Evolutionary conservation across 2,888 invertebrate species (phyloP).

Genomic region (Rotaria magnacalcarata): DNA sequence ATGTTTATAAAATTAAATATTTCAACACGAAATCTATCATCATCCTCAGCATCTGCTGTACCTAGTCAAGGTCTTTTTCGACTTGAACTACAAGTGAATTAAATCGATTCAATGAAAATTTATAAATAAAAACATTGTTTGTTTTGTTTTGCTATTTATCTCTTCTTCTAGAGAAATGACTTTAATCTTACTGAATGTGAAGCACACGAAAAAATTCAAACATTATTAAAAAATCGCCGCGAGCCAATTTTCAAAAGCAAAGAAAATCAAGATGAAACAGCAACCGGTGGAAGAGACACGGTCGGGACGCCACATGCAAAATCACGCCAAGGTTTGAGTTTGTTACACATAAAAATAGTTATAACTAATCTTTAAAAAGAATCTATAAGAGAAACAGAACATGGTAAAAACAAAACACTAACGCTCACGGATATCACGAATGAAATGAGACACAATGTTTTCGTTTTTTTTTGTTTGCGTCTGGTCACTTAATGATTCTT

Average conservation of each 20-base stretch:
- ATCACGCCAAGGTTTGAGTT: neutral
- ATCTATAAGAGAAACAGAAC: too few relatives aligned
- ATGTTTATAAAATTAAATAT: constrained; percentile 2
- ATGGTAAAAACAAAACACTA: neutral
- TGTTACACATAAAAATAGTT: neutral
- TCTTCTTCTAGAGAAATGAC: neutral
- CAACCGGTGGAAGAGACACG: constrained; percentile 3
- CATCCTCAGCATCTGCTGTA: neutral
- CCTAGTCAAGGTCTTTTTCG: constrained; percentile 28
- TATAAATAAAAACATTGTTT: too few relatives aligned
- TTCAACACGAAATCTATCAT: neutral
- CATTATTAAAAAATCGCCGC: constrained; percentile 15
- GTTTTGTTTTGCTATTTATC: neutral
- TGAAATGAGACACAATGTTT: neutral
- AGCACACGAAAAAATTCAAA: neutral
- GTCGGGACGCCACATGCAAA: neutral
- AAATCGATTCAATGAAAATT: neutral
- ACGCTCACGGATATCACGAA: neutral
- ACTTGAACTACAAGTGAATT: constrained; percentile 28
- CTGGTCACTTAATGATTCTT: neutral
- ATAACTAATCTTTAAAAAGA: too few relatives aligned
- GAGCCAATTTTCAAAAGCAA: constrained; percentile 25
- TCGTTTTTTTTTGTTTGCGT: neutral
- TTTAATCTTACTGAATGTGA: neutral
- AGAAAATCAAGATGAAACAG: neutral